Conservation (phyloP, 2,888 invertebrate genomes). For the Nipponacmea schrenckii region DNA sequence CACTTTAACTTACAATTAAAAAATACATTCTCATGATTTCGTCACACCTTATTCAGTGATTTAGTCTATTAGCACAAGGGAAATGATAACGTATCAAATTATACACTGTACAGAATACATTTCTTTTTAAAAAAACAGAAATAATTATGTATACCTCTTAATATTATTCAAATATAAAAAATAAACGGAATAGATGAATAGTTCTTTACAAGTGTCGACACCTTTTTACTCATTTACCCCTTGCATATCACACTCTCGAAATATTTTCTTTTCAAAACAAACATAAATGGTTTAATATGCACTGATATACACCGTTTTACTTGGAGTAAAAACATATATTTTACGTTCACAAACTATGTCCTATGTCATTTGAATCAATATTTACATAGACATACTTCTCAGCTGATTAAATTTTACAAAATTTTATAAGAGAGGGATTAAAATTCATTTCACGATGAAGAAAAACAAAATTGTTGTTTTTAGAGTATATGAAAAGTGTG, state of each 20-base stretch:
- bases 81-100: too few species aligned
- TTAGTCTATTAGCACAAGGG: too few species aligned
- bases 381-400: constrained; percentile 2
- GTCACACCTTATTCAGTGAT: too few species aligned
- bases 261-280: background rate
- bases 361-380: constrained; percentile 5
- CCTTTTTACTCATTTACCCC: background rate
- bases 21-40: too few species aligned
- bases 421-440: background rate
- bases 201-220: too few species aligned
- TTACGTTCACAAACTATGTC: constrained; percentile 1
- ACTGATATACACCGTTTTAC: background rate
- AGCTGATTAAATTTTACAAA: constrained; percentile 6
- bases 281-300: background rate
- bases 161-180: too few species aligned
- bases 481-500: background rate
- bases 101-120: too few species aligned
- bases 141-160: too few species aligned
- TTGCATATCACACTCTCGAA: background rate
- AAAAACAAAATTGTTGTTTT: constrained; percentile 7
- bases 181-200: too few species aligned
- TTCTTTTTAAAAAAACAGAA: too few species aligned
- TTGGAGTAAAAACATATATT: constrained; percentile 8
- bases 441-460: constrained; percentile 2
- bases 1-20: too few species aligned